Base-by-base conservation (phyloP, 1,140 invertebrate genomes). In the Zaprionus ghesquierei region DNA sequence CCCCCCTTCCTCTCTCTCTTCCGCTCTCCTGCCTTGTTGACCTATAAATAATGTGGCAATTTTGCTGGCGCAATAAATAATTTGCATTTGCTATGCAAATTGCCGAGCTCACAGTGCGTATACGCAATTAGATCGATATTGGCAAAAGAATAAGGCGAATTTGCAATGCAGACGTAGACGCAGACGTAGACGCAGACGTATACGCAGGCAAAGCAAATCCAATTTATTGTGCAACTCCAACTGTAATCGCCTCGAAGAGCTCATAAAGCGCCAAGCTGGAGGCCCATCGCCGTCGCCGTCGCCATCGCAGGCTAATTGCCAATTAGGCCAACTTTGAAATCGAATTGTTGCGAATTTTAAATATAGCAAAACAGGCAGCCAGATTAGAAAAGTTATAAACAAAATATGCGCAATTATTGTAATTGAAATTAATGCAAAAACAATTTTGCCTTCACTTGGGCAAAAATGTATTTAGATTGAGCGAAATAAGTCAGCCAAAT, bases 31-130 rank as follows among this genome's bases (percentile, higher is more conserved):
- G 15, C 41, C 3, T 59, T 55, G 63, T 68, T 87, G 71, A 79
- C 72, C 82, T 76, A 86, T 87, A 86, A 87, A 87, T 86, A 87
- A 87, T 73, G 71, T 76, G 65, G 50, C 79, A 73, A 79, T 76
- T 87, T 86, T 65, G 79, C 53, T 65, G 46, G 56, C 59, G 60
- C 71, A 75, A 86, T 87, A 86, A 86, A 86, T 81, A 86, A 87
- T 79, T 79, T 69, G 58, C 50, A 69, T 86, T 86, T 54, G 66
- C 54, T 69, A 87, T 82, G 71, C 63, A 87, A 87, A 87, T 89
- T 69, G 44, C 41, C 35, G 65, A 69, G 54, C 56, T 29, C 25
- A 61, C 49, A 41, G 44, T 54, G 31, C 69, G 27, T 62, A 33
- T 23, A 56, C 23, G 56, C 60, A 70, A 70, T 75, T 74, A 62